Percentiles rank a stretch among this genome's conserved stretches.
Conservation (phyloP, 2,797 vertebrate genomes). For the Clarias fuscus region DNA sequence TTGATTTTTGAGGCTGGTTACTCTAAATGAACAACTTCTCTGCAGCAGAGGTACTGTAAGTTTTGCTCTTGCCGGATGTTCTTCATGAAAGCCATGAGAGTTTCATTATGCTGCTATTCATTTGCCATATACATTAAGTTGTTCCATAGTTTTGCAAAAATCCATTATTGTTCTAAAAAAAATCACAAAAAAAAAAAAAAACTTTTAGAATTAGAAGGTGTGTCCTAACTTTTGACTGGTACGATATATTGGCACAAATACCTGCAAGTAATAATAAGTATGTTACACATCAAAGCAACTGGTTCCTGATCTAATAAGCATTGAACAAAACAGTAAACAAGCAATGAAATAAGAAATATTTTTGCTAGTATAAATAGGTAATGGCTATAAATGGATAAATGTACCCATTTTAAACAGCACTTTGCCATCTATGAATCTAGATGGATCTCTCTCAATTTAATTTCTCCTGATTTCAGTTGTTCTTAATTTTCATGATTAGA, state of each 20-base stretch:
- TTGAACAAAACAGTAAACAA: background rate
- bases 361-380: background rate
- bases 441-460: background rate
- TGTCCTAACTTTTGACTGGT: too few relatives aligned
- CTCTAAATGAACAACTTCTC: too few relatives aligned
- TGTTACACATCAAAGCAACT: background rate
- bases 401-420: background rate
- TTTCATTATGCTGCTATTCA: too few relatives aligned
- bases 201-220: too few relatives aligned
- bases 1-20: too few relatives aligned
- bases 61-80: too few relatives aligned
- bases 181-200: too few relatives aligned
- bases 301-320: background rate
- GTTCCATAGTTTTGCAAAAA: too few relatives aligned
- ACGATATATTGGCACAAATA: background rate
- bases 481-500: background rate
- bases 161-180: too few relatives aligned
- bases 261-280: background rate
- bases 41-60: too few relatives aligned
- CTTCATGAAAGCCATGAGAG: too few relatives aligned
- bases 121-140: too few relatives aligned
- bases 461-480: background rate
- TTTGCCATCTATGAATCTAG: background rate
- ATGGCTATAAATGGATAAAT: background rate
- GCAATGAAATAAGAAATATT: background rate